phyloP scores from a whole-genome alignment of 2,888 invertebrate genomes.

The Andrena bicolor region DNA sequence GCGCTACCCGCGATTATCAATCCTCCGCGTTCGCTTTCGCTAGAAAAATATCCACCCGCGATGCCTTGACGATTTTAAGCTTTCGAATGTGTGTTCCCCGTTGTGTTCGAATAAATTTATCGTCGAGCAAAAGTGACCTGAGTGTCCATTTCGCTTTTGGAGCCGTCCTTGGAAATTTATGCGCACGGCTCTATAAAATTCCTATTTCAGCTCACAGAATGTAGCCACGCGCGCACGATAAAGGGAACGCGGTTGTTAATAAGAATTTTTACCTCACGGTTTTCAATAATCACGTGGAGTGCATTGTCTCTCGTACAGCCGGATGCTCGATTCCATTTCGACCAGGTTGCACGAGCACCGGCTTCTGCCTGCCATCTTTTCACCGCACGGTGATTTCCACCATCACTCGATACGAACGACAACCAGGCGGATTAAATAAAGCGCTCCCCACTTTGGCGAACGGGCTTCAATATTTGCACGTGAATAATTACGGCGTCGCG shows the following conservation, averaged over 20 bases:
- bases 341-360: constrained; percentile 11
- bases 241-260: not conserved
- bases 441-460: constrained; percentile 32
- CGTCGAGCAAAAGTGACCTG: too few relatives aligned
- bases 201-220: too few relatives aligned
- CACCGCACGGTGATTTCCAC: constrained; percentile 30
- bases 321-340: constrained; percentile 1
- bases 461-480: constrained; percentile 36
- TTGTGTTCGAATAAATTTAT: too few relatives aligned
- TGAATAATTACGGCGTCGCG: constrained; percentile 57
- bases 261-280: not conserved
- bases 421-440: constrained; percentile 46
- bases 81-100: not conserved
- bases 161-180: not conserved
- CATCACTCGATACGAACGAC: constrained; percentile 51
- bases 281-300: not conserved
- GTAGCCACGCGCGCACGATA: too few relatives aligned
- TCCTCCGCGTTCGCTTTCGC: not conserved
- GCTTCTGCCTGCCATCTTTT: constrained; percentile 8
- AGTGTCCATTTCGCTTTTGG: not conserved
- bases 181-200: too few relatives aligned
- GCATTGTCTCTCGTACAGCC: not conserved
- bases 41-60: not conserved
- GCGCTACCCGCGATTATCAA: constrained; percentile 27
- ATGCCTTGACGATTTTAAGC: not conserved